phyloP scores from a whole-genome alignment of 2,888 invertebrate species.

The Melanotus villosus region DNA sequence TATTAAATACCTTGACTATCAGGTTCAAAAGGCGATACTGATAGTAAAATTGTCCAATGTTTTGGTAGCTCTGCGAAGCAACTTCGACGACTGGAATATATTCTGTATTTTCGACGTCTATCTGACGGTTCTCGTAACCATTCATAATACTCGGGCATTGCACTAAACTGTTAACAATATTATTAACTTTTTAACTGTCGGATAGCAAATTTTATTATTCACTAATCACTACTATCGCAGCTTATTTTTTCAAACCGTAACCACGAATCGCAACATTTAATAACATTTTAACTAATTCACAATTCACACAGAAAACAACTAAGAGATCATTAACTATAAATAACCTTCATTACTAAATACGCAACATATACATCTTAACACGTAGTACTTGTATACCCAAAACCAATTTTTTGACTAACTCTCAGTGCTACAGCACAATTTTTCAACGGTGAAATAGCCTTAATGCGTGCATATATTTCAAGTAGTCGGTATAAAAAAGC shows the following conservation, averaged over 20 bases:
- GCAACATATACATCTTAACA: too few species aligned
- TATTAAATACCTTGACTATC: too few species aligned
- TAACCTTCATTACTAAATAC: too few species aligned
- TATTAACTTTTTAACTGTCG: conserved; percentile 25
- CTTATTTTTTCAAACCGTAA: too few species aligned
- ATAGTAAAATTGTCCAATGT: conserved; percentile 59
- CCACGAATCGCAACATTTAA: background rate
- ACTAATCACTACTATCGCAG: background rate
- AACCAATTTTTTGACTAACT: conserved; percentile 44
- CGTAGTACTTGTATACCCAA: background rate
- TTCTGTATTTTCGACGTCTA: conserved; percentile 59
- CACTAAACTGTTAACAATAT: conserved; percentile 34
- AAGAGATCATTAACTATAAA: background rate
- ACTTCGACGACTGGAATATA: conserved; percentile 49
- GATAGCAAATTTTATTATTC: background rate
- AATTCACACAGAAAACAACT: background rate
- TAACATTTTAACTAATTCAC: background rate
- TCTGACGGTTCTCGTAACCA: conserved; percentile 57
- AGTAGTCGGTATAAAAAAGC: conserved; percentile 23
- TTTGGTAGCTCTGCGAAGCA: conserved; percentile 49
- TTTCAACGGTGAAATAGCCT: conserved; percentile 35
- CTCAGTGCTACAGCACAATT: conserved; percentile 8
- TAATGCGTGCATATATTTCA: conserved; percentile 34
- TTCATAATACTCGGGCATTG: conserved; percentile 59
- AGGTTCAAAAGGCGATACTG: conserved; percentile 57